These are phyloP conservation scores for Thaumetopoea pityocampa DNA, from an alignment of 1,140 invertebrate species.

Conservation along the genomic window DNA sequence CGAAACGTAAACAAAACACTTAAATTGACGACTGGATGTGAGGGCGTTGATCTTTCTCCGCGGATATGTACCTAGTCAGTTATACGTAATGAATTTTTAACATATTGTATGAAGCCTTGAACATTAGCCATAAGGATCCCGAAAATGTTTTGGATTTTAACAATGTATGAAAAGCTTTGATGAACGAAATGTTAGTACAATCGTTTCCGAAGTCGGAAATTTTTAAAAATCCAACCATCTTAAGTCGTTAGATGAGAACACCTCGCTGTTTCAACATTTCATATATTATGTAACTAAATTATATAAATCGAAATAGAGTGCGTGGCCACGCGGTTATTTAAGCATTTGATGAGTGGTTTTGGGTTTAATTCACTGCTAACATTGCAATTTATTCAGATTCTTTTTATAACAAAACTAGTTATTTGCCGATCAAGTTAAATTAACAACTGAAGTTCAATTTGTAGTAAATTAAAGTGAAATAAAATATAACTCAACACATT, in stretches of 20 bases:
- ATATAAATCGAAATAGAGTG: slow-evolving; percentile 47
- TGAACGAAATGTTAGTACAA: not conserved
- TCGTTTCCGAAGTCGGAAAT: not conserved
- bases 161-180: not conserved
- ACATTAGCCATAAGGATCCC: slow-evolving; percentile 1
- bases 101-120: slow-evolving; percentile 4
- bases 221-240: not conserved
- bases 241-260: slow-evolving; percentile 47
- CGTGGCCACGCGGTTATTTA: slow-evolving; percentile 37
- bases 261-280: slow-evolving; percentile 53
- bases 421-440: not conserved
- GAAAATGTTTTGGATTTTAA: not conserved
- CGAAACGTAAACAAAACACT: slow-evolving; percentile 39
- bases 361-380: too few species aligned
- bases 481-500: slow-evolving; percentile 1
- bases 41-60: slow-evolving; percentile 44
- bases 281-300: slow-evolving; percentile 65
- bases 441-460: not conserved
- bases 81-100: slow-evolving; percentile 9
- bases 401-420: slow-evolving; percentile 8
- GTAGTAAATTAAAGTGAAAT: not conserved
- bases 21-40: slow-evolving; percentile 36
- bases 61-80: slow-evolving; percentile 16
- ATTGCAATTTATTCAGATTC: too few species aligned
- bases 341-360: slow-evolving; percentile 9